Conservation (phyloP, 2,113 vertebrate genomes). For the Apus apus region DNA sequence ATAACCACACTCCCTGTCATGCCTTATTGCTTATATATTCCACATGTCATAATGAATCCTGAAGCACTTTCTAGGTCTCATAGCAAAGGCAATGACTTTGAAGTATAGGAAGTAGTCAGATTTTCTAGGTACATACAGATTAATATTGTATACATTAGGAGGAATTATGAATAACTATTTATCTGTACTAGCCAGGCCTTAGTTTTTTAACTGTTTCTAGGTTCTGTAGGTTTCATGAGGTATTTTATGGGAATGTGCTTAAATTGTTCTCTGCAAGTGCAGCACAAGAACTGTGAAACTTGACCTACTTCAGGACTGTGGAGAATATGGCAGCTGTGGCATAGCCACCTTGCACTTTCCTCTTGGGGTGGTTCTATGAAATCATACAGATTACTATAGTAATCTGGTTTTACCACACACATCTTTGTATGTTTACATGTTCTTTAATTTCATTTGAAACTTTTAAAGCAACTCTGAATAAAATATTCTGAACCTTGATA, state of each 20-base stretch:
- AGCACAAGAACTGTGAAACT: background rate
- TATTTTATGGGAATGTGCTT: background rate
- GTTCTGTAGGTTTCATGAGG: slow-evolving; percentile 4
- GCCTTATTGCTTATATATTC: slow-evolving; percentile 82
- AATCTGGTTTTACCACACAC: background rate
- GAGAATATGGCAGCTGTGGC: background rate
- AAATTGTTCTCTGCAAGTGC: slow-evolving; percentile 28
- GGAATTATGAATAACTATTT: slow-evolving; percentile 78
- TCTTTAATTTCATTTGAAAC: background rate
- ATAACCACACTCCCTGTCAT: slow-evolving; percentile 81
- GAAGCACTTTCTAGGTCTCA: slow-evolving; percentile 76
- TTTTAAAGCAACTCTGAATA: background rate
- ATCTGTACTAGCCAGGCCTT: slow-evolving; percentile 66
- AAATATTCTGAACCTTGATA: background rate
- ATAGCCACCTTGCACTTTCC: background rate
- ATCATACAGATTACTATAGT: background rate
- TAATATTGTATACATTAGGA: slow-evolving; percentile 77
- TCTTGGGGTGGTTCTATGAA: background rate
- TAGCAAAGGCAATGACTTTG: slow-evolving; percentile 77
- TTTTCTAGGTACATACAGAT: slow-evolving; percentile 78
- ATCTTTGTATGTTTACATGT: background rate
- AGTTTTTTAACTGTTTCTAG: slow-evolving; percentile 68
- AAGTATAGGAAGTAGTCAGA: slow-evolving; percentile 75
- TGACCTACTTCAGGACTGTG: background rate
- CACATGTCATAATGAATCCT: slow-evolving; percentile 82